Conservation (phyloP, 2,113 vertebrate genomes). For the Lampris incognitus region DNA sequence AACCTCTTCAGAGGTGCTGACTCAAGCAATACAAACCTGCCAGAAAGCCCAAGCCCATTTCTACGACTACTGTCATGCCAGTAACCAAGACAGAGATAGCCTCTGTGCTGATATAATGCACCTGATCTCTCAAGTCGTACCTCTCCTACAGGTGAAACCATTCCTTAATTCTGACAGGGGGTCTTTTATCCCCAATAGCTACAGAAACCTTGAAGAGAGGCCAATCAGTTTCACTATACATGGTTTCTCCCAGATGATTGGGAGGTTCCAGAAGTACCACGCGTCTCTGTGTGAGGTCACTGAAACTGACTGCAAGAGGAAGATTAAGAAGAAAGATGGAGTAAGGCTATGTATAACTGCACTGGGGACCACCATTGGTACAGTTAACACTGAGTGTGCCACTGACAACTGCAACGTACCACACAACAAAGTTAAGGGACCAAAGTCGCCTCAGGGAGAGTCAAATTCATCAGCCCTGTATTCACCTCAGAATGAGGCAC, state of each 20-base stretch:
- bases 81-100: slow-evolving; percentile 72
- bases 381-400: slow-evolving; percentile 56
- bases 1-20: slow-evolving; percentile 50
- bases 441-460: not conserved
- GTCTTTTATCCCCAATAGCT: slow-evolving; percentile 89
- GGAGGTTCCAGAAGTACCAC: slow-evolving; percentile 87
- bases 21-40: slow-evolving; percentile 69
- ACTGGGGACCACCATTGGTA: slow-evolving; percentile 84
- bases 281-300: slow-evolving; percentile 84
- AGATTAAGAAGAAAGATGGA: slow-evolving; percentile 1
- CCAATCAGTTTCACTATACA: slow-evolving; percentile 61
- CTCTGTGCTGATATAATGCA: slow-evolving; percentile 85
- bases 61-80: slow-evolving; percentile 74
- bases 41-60: slow-evolving; percentile 83
- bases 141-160: slow-evolving; percentile 73
- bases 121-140: slow-evolving; percentile 78
- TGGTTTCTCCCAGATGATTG: slow-evolving; percentile 83
- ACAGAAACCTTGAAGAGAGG: slow-evolving; percentile 66
- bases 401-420: slow-evolving; percentile 48
- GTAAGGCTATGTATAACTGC: slow-evolving; percentile 85
- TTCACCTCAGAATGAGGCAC: not conserved
- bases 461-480: not conserved
- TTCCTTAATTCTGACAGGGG: slow-evolving; percentile 83
- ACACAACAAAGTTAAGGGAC: not conserved
- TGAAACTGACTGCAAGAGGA: slow-evolving; percentile 64